Conservation (phyloP, 2,113 vertebrate species). For the Pyrgilauda ruficollis region DNA sequence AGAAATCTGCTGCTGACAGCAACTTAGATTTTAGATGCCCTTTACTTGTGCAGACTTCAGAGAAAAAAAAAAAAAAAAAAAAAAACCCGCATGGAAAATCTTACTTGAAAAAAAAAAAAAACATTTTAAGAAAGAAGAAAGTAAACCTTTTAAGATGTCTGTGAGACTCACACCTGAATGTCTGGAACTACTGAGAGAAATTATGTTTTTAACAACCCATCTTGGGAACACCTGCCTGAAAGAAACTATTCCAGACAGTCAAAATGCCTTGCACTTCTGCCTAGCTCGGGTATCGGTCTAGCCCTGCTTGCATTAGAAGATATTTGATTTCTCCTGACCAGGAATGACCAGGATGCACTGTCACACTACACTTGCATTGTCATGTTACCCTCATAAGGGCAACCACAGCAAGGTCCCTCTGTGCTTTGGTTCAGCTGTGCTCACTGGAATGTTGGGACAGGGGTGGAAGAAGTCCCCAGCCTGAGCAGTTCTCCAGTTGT, state of each 20-base stretch:
- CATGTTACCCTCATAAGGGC: rapidly evolving
- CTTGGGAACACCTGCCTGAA: not conserved
- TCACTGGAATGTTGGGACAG: rapidly evolving
- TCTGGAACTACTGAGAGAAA: not conserved
- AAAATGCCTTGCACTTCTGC: not conserved
- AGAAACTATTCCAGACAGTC: not conserved
- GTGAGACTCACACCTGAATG: not conserved
- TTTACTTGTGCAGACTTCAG: not conserved
- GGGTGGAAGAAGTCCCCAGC: not conserved
- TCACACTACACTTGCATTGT: rapidly evolving
- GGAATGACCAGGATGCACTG: not conserved
- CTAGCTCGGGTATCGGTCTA: not conserved
- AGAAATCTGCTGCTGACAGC: not conserved
- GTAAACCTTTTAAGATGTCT: not conserved
- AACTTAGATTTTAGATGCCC: not conserved
- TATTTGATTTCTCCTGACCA: not conserved
- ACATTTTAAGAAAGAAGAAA: not conserved
- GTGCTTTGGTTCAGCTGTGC: not conserved
- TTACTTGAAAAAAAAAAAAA: not conserved
- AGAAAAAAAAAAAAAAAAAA: not conserved
- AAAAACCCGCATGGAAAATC: not conserved
- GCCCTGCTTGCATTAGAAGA: not conserved
- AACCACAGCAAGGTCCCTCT: rapidly evolving
- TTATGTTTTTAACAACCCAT: not conserved
- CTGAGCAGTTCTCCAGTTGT: not conserved